Conservation (phyloP, 1,140 invertebrate species). For the Antheraea pernyi region DNA sequence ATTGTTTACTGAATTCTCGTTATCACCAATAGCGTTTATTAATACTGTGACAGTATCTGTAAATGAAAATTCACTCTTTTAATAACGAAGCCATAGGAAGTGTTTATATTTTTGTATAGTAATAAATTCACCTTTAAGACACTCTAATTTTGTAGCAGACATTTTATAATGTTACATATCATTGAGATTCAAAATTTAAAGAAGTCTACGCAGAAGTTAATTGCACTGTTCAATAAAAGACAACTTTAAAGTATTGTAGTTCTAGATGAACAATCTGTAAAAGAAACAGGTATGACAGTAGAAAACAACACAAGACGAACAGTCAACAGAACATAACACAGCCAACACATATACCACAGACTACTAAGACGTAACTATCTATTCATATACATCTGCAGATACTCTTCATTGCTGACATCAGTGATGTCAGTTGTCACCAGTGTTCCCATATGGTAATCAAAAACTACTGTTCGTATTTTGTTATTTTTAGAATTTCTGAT, state of each 20-base stretch:
- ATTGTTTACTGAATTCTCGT: constrained; percentile 70
- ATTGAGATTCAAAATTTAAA: constrained; percentile 7
- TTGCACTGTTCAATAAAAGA: background rate
- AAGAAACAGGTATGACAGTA: no score
- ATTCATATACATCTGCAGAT: no score
- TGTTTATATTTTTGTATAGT: constrained; percentile 20
- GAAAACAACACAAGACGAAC: no score
- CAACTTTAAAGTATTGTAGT: background rate
- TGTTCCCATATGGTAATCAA: no score
- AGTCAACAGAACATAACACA: no score
- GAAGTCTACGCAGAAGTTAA: background rate
- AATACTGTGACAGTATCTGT: constrained; percentile 68
- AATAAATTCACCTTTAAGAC: constrained; percentile 40
- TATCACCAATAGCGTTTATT: constrained; percentile 70
- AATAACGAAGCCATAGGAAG: constrained; percentile 12
- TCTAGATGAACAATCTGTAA: no score
- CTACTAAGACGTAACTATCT: no score
- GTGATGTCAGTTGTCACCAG: no score
- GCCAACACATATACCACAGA: no score
- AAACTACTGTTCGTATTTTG: no score
- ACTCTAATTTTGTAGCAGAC: constrained; percentile 36
- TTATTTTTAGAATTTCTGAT: no score
- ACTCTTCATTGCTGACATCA: no score
- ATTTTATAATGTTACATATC: constrained; percentile 33
- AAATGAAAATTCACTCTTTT: constrained; percentile 33